Conservation (phyloP, 2,888 invertebrate genomes). For the Pardosa pseudoannulata region DNA sequence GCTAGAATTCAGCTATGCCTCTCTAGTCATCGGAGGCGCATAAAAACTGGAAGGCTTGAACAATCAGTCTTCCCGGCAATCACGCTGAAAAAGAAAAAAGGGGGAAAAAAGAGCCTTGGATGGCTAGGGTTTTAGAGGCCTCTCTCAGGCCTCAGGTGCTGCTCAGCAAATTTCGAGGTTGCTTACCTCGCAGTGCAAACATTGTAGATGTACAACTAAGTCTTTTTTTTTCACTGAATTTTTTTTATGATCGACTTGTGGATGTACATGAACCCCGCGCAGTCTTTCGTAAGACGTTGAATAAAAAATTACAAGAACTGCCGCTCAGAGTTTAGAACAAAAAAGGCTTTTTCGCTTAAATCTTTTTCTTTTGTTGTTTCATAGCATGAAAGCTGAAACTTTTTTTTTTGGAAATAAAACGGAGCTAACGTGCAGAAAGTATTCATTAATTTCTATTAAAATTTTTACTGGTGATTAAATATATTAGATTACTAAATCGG, state of each 20-base stretch:
- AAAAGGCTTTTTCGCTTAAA: not conserved
- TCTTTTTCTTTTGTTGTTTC: no score
- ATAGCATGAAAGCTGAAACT: no score
- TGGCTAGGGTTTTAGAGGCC: not conserved
- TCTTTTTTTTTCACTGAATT: not conserved
- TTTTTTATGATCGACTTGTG: not conserved
- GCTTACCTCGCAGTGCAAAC: not conserved
- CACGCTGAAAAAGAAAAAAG: not conserved
- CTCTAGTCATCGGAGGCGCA: not conserved
- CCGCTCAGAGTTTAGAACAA: not conserved
- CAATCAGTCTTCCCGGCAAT: not conserved
- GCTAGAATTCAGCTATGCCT: slow-evolving; percentile 11
- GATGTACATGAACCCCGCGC: not conserved
- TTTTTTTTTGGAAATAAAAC: no score
- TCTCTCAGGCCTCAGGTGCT: slow-evolving; percentile 33
- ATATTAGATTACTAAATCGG: no score
- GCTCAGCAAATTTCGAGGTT: not conserved
- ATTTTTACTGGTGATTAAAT: no score
- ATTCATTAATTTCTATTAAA: no score
- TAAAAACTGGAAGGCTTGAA: not conserved
- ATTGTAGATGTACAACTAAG: not conserved
- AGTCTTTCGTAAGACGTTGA: not conserved
- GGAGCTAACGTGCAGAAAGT: no score
- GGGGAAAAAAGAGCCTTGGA: not conserved
- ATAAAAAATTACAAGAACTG: not conserved